Conservation (phyloP, 2,113 vertebrate species). For the Gallinago jamesoni region DNA sequence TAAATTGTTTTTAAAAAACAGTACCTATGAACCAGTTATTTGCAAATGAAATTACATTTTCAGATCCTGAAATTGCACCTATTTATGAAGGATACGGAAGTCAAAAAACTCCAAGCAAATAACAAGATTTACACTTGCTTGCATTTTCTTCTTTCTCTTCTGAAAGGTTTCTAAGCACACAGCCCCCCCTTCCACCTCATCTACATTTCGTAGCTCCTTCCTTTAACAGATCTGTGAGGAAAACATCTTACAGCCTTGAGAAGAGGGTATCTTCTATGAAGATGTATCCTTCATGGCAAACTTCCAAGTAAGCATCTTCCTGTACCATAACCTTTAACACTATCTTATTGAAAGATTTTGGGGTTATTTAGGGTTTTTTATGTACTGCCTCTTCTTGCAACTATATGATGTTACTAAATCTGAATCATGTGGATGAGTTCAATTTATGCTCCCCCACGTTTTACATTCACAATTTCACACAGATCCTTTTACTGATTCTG, state of each 20-base stretch:
- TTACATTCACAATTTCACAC: background rate
- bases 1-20: background rate
- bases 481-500: accelerated
- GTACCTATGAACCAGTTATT: background rate
- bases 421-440: background rate
- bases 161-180: background rate
- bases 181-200: background rate
- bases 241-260: background rate
- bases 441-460: background rate
- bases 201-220: background rate
- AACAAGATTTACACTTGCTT: background rate
- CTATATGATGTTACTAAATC: background rate
- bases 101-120: background rate
- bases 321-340: accelerated
- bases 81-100: background rate
- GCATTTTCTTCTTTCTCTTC: background rate
- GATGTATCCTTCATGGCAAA: background rate
- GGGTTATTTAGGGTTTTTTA: too few species aligned
- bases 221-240: background rate
- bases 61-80: background rate
- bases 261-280: background rate
- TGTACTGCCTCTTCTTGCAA: background rate
- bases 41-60: background rate
- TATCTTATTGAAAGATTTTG: background rate
- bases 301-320: background rate